phyloP scores from a whole-genome alignment of 2,113 vertebrate species.

The Leptosomus discolor region DNA sequence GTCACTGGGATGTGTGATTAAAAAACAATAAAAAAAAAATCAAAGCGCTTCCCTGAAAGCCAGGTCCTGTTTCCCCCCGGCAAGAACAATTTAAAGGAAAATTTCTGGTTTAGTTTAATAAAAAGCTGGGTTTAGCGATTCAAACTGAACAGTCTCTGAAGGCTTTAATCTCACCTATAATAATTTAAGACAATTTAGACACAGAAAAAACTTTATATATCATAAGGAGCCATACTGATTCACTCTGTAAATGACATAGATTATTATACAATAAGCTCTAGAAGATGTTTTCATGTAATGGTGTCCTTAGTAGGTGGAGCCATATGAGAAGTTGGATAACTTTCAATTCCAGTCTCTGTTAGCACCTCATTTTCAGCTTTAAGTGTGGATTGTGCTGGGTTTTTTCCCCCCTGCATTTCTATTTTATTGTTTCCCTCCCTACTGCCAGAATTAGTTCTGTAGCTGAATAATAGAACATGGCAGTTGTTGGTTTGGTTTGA shows the following conservation, averaged over 20 bases:
- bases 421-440: not conserved
- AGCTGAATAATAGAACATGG: not conserved
- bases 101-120: not conserved
- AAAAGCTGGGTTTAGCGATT: not conserved
- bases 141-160: not conserved
- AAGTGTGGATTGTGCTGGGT: not conserved
- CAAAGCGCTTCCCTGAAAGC: not conserved
- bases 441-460: not conserved
- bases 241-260: not conserved
- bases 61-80: fast-evolving
- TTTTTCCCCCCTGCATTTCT: not conserved
- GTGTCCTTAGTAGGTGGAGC: not conserved
- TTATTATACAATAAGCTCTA: not conserved
- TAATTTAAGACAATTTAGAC: not conserved
- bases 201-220: not conserved
- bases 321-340: not conserved
- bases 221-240: not conserved
- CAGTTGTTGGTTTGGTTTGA: not conserved
- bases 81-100: not conserved
- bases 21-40: not conserved
- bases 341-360: not conserved
- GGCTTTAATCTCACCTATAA: not conserved
- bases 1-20: not conserved
- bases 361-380: not conserved
- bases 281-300: not conserved